These are phyloP conservation scores for Epizoanthus stellaris DNA, from an alignment of 92 coral and sea anemone species.

Conservation along the genomic window DNA sequence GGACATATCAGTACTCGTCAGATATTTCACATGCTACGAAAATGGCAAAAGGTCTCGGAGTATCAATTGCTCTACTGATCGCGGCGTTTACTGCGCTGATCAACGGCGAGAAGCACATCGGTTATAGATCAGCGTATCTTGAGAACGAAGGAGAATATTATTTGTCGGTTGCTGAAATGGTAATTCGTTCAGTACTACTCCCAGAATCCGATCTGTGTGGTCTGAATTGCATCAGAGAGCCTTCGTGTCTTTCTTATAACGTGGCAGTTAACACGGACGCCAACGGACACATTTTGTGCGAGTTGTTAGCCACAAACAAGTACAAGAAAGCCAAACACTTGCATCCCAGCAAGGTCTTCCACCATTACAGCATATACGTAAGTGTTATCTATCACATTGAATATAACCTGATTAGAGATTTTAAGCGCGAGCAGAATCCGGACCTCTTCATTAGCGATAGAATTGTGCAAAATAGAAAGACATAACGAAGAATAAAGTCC, in stretches of 20 bases:
- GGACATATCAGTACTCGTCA: no score
- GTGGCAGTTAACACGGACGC: background rate
- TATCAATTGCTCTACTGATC: background rate
- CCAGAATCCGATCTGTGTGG: no score
- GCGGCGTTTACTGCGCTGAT: background rate
- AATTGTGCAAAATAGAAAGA: no score
- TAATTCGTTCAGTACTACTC: background rate
- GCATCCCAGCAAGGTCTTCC: slow-evolving; percentile 36
- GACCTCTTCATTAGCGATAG: no score
- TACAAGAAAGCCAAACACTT: background rate
- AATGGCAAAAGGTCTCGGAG: background rate
- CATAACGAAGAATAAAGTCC: no score
- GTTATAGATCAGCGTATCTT: no score
- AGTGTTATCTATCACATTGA: background rate
- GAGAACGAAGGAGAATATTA: background rate
- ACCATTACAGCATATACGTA: background rate
- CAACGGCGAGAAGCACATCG: background rate
- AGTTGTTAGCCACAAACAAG: background rate
- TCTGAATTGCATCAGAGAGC: no score
- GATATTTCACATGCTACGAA: no score
- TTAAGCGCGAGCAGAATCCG: no score
- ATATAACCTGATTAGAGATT: no score
- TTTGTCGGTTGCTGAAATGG: background rate
- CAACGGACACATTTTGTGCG: background rate
- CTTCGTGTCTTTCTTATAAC: no score